Percentiles rank a stretch among this genome's conserved stretches.
phyloP scores from a whole-genome alignment of 2,888 invertebrate genomes.

The Athalia rosae region DNA sequence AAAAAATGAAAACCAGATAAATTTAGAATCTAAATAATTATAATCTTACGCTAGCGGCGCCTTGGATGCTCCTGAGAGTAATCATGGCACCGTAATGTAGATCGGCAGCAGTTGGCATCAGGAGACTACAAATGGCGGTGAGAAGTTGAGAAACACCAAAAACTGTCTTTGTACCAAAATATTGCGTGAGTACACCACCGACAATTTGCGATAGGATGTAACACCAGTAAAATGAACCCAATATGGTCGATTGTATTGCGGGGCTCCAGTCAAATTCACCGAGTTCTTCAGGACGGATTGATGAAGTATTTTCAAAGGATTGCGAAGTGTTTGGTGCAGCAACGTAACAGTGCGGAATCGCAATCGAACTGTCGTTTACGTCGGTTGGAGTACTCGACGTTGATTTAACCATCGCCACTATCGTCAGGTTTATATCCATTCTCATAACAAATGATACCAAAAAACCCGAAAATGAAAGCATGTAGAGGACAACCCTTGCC shows the following conservation, averaged over 20 bases:
- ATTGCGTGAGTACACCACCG: constrained; percentile 82
- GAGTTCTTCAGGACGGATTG: constrained; percentile 64
- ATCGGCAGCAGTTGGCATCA: constrained; percentile 80
- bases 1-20: neutral
- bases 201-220: constrained; percentile 82
- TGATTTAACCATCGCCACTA: constrained; percentile 80
- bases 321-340: constrained; percentile 55
- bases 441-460: constrained; percentile 86
- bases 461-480: constrained; percentile 84
- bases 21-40: neutral
- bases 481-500: constrained; percentile 82
- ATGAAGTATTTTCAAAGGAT: constrained; percentile 50
- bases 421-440: constrained; percentile 83
- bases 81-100: constrained; percentile 79
- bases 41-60: constrained; percentile 79
- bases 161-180: constrained; percentile 82
- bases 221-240: constrained; percentile 84
- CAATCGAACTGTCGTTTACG: constrained; percentile 52
- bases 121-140: constrained; percentile 81
- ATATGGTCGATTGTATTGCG: constrained; percentile 79
- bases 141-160: constrained; percentile 82
- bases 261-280: constrained; percentile 81
- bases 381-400: constrained; percentile 56
- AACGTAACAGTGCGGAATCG: constrained; percentile 62
- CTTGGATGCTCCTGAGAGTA: constrained; percentile 80